A percentile compares a stretch with the other conserved stretches of the same genome.
Evolutionary conservation across 2,113 vertebrate genomes (phyloP).

Genomic region (Rhadina sibilatrix): DNA sequence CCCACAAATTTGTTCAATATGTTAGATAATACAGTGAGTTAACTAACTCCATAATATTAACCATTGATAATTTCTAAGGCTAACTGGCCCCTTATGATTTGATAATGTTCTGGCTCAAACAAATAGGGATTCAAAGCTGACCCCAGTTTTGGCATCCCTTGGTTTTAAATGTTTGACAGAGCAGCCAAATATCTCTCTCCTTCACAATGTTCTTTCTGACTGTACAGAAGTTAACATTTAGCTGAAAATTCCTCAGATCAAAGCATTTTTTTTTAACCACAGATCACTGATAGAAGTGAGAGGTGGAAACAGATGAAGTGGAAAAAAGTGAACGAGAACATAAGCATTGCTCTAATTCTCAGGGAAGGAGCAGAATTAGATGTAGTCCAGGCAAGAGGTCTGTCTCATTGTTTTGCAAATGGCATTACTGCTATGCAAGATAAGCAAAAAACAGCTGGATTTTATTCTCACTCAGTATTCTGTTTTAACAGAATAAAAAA

Average conservation of each 20-base stretch:
- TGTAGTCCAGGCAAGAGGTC: background rate
- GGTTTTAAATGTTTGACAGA: background rate
- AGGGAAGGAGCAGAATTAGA: background rate
- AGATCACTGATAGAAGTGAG: background rate
- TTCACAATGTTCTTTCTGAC: background rate
- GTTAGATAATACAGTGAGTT: background rate
- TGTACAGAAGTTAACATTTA: background rate
- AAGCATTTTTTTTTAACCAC: background rate
- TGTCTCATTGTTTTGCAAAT: background rate
- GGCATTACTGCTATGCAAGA: background rate
- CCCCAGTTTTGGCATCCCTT: background rate
- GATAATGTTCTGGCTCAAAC: background rate
- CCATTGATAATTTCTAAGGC: background rate
- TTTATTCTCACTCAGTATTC: background rate
- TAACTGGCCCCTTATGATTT: background rate
- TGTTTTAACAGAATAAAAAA: no score
- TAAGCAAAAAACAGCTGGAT: background rate
- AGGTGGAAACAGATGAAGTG: background rate
- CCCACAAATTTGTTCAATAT: background rate
- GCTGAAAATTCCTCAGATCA: background rate
- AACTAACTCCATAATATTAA: background rate
- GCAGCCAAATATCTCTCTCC: background rate
- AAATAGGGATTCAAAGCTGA: background rate
- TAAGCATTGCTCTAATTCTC: fast-evolving
- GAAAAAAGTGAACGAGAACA: background rate